Evolutionary conservation across 2,888 invertebrate species (phyloP).

Genomic region (Tiphia femorata): DNA sequence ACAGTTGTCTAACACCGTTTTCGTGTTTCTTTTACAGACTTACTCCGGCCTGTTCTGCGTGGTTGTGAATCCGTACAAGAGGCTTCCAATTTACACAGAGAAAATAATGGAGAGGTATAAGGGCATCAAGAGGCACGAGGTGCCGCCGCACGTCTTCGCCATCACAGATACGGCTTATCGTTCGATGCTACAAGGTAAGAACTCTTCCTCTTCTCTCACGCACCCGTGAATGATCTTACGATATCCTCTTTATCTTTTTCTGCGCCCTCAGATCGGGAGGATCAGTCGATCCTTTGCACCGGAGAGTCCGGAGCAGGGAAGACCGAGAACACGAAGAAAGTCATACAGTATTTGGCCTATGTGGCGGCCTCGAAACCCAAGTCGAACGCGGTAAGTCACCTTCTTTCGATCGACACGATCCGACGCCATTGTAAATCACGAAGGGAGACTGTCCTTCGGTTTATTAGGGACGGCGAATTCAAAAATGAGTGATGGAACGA

Average conservation of each 20-base stretch:
- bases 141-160: constrained; percentile 99
- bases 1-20: too few species aligned
- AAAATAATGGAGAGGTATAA: constrained; percentile 99
- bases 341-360: constrained; percentile 99
- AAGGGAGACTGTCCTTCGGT: too few species aligned
- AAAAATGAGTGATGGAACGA: too few species aligned
- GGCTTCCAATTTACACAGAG: constrained; percentile 99
- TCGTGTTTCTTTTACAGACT: constrained; percentile 80
- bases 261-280: constrained; percentile 99
- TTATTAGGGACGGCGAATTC: too few species aligned
- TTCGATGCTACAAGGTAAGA: constrained; percentile 97
- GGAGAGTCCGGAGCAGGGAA: constrained; percentile 99
- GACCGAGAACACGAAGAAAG: constrained; percentile 99
- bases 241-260: too few species aligned
- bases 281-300: constrained; percentile 99
- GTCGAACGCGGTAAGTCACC: constrained; percentile 83
- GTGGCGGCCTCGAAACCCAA: constrained; percentile 98
- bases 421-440: constrained; percentile 17
- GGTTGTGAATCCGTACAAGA: constrained; percentile 99
- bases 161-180: constrained; percentile 99
- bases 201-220: too few species aligned
- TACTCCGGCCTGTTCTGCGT: constrained; percentile 99
- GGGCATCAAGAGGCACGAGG: constrained; percentile 98
- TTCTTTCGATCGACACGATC: background rate
- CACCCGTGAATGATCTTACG: too few species aligned